These are phyloP conservation scores for Bugulina stolonifera DNA, from an alignment of 2,888 invertebrate genomes.

Conservation along the genomic window DNA sequence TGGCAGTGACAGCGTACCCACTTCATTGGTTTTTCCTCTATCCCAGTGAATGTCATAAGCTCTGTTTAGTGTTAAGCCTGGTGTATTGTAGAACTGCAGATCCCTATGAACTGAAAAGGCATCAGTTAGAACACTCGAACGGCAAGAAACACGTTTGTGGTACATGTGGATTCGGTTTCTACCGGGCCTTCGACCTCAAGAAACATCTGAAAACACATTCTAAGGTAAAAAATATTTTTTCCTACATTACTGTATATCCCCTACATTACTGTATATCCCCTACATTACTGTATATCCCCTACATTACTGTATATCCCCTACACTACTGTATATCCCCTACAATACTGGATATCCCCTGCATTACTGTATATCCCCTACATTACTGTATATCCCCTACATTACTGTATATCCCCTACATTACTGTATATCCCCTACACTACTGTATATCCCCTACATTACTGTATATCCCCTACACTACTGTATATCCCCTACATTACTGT, in stretches of 20 bases:
- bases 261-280: background rate
- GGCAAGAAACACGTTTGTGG: conserved; percentile 21
- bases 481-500: background rate
- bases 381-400: background rate
- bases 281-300: background rate
- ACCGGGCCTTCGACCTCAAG: conserved; percentile 13
- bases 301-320: background rate
- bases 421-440: background rate
- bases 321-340: background rate
- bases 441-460: background rate
- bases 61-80: too few species aligned
- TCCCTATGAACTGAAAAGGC: conserved; percentile 15
- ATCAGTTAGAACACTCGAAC: background rate
- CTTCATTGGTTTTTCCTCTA: too few species aligned
- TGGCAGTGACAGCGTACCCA: too few species aligned
- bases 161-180: background rate
- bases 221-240: background rate
- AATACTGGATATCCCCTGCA: background rate
- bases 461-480: background rate
- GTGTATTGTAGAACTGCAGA: conserved; percentile 13
- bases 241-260: background rate
- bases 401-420: background rate
- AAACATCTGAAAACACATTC: conserved; percentile 4
- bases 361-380: background rate
- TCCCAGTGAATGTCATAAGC: too few species aligned